These are phyloP conservation scores for Onychomys leucogaster DNA, from an alignment of 2,797 vertebrate species.

Conservation along the genomic window DNA sequence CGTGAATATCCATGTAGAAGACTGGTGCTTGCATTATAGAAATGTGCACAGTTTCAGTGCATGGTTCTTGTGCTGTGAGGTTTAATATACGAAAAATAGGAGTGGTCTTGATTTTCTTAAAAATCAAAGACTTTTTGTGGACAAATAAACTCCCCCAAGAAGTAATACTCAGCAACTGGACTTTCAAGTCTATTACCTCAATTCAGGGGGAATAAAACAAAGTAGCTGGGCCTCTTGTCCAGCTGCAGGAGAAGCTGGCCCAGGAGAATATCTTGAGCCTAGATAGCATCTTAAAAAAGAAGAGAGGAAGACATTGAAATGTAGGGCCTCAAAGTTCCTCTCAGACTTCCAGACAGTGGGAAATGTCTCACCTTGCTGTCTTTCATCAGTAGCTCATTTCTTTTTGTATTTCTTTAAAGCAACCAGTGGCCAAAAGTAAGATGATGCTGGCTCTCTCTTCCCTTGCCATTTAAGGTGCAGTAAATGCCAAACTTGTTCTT, in stretches of 20 bases:
- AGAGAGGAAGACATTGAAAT: constrained; percentile 10
- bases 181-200: constrained; percentile 25
- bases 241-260: background rate
- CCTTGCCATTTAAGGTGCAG: constrained; percentile 5
- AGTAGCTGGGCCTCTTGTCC: background rate
- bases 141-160: constrained; percentile 36
- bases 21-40: constrained; percentile 15
- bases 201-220: background rate
- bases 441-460: background rate
- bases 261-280: background rate
- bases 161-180: background rate
- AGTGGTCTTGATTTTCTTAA: constrained; percentile 41
- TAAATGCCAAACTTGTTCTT: constrained; percentile 49
- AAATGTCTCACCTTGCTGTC: background rate
- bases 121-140: constrained; percentile 20
- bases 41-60: background rate
- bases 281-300: background rate
- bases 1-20: background rate
- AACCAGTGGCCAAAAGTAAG: constrained; percentile 61
- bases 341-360: background rate
- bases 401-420: constrained; percentile 39
- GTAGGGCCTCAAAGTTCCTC: background rate
- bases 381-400: constrained; percentile 49
- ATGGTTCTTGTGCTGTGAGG: background rate
- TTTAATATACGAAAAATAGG: constrained; percentile 13